A percentile compares a stretch with the other conserved stretches of the same genome.
phyloP scores from a whole-genome alignment of 2,888 invertebrate genomes.

The Petrolisthes manimaculis region DNA sequence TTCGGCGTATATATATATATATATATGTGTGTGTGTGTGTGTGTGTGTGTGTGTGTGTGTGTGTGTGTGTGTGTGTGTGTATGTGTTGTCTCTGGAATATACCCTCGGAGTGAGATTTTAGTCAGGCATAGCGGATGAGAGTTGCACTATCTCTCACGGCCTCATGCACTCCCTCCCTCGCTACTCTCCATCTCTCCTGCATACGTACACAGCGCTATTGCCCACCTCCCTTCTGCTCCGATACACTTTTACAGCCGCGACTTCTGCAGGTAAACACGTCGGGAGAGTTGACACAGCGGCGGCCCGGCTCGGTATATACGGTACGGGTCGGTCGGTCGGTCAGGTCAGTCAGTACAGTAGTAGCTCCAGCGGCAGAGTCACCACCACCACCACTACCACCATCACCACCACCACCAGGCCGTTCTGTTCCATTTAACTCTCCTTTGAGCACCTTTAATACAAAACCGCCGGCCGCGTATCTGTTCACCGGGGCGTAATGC shows the following conservation, averaged over 20 bases:
- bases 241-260: neutral
- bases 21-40: conserved; percentile 9
- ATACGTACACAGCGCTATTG: too few relatives aligned
- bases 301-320: neutral
- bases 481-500: conserved; percentile 38
- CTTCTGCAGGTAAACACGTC: neutral
- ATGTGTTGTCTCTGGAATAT: neutral
- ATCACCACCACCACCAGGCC: neutral
- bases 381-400: neutral
- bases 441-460: conserved; percentile 35
- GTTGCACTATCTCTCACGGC: too few relatives aligned
- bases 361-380: neutral
- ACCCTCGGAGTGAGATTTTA: too few relatives aligned
- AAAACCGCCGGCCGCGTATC: conserved; percentile 27
- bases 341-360: too few relatives aligned
- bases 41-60: conserved; percentile 8
- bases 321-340: too few relatives aligned
- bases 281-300: conserved; percentile 2
- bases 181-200: too few relatives aligned
- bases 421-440: conserved; percentile 32
- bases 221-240: neutral
- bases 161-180: too few relatives aligned
- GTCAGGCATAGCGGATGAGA: too few relatives aligned
- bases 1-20: neutral
- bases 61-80: conserved; percentile 9